Evolutionary conservation across 2,113 vertebrate genomes (phyloP), one percentile per base, ranked within the genome.

Genomic region (Calidris pugnax): DNA sequence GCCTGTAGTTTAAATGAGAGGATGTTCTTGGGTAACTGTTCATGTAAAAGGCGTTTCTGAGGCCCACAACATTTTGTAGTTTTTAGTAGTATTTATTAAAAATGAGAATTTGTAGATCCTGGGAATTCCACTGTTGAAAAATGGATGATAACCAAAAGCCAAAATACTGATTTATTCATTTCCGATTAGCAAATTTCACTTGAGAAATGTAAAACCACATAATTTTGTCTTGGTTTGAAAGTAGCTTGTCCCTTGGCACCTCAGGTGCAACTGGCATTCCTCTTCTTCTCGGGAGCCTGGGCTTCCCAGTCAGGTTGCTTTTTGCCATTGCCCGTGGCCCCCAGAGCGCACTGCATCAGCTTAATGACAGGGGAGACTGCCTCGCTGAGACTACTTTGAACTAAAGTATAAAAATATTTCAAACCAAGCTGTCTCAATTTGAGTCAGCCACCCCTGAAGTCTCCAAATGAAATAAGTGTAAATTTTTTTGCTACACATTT

Each of bases 191-290:
- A 88, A 73, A 67, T 77, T 84, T 84, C 59, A 41, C 11, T 23
- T 63, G 8, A 88, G 68, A 90, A 90, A 85, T 41, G 9, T 64
- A 87, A 93, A 96, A 22, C 5, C 9, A 11, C 6, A 5, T 37
- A 6, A 71, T 71, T 86, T 66, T 75, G 4, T 45, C 37, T 77
- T 89, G 47, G 18, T 71, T 85, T 91, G 53, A 90, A 73, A 69
- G 21, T 23, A 69, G 17, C 15, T 56, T 82, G 10, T 71, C 9
- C 41, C 23, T 69, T 35, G 27, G 53, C 21, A 55, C 28, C 32
- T 63, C 59, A 83, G 41, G 75, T 18, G 32, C 2, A 26, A 66
- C 18, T 53, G 0, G 0, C 35, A 56, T 41, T 79, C 50, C 32
- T 13, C 6, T 85, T 73, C 35, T 72, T 56, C 53, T 76, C 67